phyloP scores from a whole-genome alignment of 2,888 invertebrate species.

The Leucophora obtusa region DNA sequence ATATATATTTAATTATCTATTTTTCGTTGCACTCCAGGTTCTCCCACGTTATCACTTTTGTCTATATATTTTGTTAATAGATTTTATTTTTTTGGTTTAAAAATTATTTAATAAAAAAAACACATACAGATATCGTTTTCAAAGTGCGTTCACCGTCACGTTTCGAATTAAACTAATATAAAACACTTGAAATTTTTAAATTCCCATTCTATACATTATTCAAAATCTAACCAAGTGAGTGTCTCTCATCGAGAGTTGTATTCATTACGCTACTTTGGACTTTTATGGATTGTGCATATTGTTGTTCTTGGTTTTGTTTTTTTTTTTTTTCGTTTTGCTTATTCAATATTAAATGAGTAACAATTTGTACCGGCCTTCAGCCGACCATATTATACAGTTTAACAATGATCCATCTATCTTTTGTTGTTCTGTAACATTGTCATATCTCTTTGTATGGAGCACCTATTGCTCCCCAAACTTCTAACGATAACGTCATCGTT shows the following conservation, averaged over 20 bases:
- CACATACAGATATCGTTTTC: constrained; percentile 2
- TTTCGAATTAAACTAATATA: constrained; percentile 50
- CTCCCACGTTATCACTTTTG: constrained; percentile 40
- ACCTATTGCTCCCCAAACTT: not conserved
- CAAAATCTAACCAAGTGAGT: not conserved
- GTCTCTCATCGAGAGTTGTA: constrained; percentile 31
- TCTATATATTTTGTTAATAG: not conserved
- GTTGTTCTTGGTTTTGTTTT: constrained; percentile 1
- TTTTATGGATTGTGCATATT: constrained; percentile 6
- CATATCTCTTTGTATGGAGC: not conserved
- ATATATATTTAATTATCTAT: not conserved
- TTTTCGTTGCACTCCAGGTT: constrained; percentile 10
- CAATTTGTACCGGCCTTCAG: constrained; percentile 26
- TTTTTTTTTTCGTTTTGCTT: too few species aligned
- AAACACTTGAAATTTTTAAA: constrained; percentile 17
- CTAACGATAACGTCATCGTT: constrained; percentile 1
- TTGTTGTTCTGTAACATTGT: not conserved
- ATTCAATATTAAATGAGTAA: constrained; percentile 9
- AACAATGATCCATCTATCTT: constrained; percentile 33
- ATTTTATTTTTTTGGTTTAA: constrained; percentile 11
- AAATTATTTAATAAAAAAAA: not conserved
- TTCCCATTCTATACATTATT: not conserved
- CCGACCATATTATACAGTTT: constrained; percentile 24
- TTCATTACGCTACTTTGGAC: constrained; percentile 22
- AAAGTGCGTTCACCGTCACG: constrained; percentile 53